These are phyloP conservation scores for Himalopsyche anomala DNA, from an alignment of 2,888 invertebrate species.

Conservation along the genomic window DNA sequence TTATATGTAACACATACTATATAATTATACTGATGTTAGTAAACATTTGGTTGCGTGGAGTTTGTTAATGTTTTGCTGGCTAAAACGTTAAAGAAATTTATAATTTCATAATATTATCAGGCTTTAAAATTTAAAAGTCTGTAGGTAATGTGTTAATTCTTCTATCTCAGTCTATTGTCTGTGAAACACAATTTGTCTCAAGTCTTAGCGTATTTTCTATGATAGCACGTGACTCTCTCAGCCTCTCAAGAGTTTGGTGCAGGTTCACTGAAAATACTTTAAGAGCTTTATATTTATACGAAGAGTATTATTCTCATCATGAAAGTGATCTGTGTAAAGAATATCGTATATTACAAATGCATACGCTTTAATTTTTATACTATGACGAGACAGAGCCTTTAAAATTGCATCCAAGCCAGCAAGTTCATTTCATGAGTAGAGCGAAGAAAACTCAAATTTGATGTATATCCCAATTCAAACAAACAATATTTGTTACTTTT, in stretches of 20 bases:
- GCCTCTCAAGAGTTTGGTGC: conserved; percentile 45
- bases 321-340: background rate
- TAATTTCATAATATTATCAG: background rate
- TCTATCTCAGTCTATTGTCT: background rate
- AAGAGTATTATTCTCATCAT: background rate
- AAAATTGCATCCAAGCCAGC: background rate
- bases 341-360: background rate
- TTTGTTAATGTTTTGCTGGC: too few relatives aligned
- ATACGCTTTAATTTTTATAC: background rate
- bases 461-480: too few relatives aligned
- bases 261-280: conserved; percentile 44
- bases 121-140: background rate
- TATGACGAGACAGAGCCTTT: background rate
- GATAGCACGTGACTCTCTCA: conserved; percentile 45
- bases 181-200: background rate
- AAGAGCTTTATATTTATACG: background rate
- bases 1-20: too few relatives aligned
- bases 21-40: too few relatives aligned
- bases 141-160: conserved; percentile 13
- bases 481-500: background rate
- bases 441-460: too few relatives aligned
- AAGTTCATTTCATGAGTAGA: too few relatives aligned
- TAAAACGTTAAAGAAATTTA: too few relatives aligned
- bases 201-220: background rate
- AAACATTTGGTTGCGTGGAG: too few relatives aligned